Evolutionary conservation across 1,140 invertebrate species (phyloP), one percentile per base, ranked within the genome.

Genomic region (Apis laboriosa): DNA sequence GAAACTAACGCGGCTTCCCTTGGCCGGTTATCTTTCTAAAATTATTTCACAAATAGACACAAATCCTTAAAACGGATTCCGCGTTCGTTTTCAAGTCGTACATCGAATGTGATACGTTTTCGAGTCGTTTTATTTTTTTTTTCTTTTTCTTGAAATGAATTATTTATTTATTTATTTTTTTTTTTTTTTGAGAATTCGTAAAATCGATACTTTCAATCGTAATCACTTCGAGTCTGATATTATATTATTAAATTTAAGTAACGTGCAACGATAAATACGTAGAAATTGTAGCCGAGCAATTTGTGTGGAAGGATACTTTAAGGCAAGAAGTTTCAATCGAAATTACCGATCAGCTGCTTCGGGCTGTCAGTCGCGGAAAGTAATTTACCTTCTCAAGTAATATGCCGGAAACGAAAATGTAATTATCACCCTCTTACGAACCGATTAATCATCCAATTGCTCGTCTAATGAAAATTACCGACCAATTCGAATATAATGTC

Each of bases 281-380:
- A 34, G 2, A 4, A 34, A 34, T 34, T 12, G 34, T 68, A 68
- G 28, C 9, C 9, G 9, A 55, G 15, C 49, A 53, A 81, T 53
- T 11, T 34, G 34, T 2, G 64, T 84, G 83, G 34, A 70, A 24
- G 55, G 60, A 43, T 43, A 19, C 77, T 72, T 86, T 56, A 78
- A 84, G 21, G 43, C 61, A 61, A 19, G 68, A 19, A 71, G 74
- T 71, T 71, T 74, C 64, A 49, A 88, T 87, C 78, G 56, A 63
- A 87, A 87, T 77, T 84, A 81, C 74, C 83, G 86, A 88, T 88
- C 51, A 66, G 75, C 71, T 63, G 86, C 86, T 87, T 0, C 83
- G 28, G 79, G 79, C 34, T 83, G 72, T 51, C 49, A 63, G 55
- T 64, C 56, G 49, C 64, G 71, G 61, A 73, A 85, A 85, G 83